These are phyloP conservation scores for Centrocercus urophasianus DNA, from an alignment of 2,113 vertebrate species.

Conservation along the genomic window DNA sequence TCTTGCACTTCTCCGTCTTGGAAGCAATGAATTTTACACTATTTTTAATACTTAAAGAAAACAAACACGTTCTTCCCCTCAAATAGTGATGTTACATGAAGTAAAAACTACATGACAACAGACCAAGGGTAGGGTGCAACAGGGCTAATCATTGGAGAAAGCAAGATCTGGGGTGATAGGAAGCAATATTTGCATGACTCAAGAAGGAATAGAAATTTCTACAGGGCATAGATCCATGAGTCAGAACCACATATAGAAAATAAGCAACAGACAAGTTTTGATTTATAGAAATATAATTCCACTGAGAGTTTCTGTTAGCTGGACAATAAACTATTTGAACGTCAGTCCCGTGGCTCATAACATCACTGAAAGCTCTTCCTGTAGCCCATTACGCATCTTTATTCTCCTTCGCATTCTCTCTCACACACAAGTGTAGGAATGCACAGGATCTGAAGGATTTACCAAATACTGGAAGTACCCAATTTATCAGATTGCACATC, in stretches of 20 bases:
- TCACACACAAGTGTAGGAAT: neutral
- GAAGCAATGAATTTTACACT: neutral
- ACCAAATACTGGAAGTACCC: neutral
- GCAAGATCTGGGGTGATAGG: neutral
- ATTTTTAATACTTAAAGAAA: neutral
- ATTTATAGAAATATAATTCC: slow-evolving; percentile 9
- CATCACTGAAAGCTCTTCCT: neutral
- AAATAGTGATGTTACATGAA: neutral
- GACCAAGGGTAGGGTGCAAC: neutral
- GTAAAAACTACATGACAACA: neutral
- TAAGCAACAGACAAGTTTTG: slow-evolving; percentile 5
- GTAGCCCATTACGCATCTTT: neutral
- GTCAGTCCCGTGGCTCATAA: neutral
- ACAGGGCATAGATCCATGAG: slow-evolving; percentile 31
- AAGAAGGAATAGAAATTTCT: slow-evolving; percentile 14
- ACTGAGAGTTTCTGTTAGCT: slow-evolving; percentile 11
- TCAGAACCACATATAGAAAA: slow-evolving; percentile 36
- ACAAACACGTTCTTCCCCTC: neutral
- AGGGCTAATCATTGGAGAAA: neutral
- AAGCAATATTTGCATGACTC: slow-evolving; percentile 10
- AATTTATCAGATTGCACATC: neutral
- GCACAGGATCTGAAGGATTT: neutral
- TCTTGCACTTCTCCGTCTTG: neutral
- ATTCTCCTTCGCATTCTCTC: neutral
- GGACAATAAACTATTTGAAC: neutral